Base-by-base conservation (phyloP, 2,797 vertebrate species). In the Astyanax mexicanus region DNA sequence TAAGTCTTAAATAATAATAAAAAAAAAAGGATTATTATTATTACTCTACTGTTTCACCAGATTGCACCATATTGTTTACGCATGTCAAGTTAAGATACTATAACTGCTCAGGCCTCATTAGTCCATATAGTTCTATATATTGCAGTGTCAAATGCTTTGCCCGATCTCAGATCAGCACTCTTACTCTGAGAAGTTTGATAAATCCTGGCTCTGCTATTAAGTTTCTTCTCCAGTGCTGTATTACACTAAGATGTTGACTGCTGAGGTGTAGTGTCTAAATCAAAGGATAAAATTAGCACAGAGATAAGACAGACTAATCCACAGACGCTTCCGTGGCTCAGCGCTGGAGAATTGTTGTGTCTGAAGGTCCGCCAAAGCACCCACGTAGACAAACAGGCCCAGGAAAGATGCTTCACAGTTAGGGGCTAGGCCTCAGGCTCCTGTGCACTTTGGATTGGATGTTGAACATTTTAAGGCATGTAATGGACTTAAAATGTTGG, bases 201-300 rank as follows among this genome's bases (percentile, higher is more conserved):
- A n/a, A n/a, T n/a, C n/a, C n/a, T n/a, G n/a, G n/a, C n/a, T 38
- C 13, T 45, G 21, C 9, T 12, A 21, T 47, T 17, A n/a, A 3
- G 2, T 23, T 8, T 57, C 4, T 78, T 40, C 42, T 67, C 74
- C 57, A 55, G 17, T 69, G 69, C n/a, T 45, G 61, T 73, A 52
- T 54, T 47, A 44, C 32, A 49, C 27, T 64, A 66, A 38, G 60
- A 55, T 69, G 60, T 71, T 64, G 74, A 73, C 77, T 77, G 69
- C 17, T 23, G 71, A 64, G 21, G 54, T 40, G 32, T 40, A 60
- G 51, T 35, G 52, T 55, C 19, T 83, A 52, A 85, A 79, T 77
- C 57, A 70, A 80, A 75, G 79, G 65, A 70, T 84, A 84, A 80
- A 84, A 82, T 81, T 81, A 83, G 79, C 77, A 67, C 49, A 17